phyloP scores from a whole-genome alignment of 2,113 vertebrate species.

The Pygoscelis antarcticus region DNA sequence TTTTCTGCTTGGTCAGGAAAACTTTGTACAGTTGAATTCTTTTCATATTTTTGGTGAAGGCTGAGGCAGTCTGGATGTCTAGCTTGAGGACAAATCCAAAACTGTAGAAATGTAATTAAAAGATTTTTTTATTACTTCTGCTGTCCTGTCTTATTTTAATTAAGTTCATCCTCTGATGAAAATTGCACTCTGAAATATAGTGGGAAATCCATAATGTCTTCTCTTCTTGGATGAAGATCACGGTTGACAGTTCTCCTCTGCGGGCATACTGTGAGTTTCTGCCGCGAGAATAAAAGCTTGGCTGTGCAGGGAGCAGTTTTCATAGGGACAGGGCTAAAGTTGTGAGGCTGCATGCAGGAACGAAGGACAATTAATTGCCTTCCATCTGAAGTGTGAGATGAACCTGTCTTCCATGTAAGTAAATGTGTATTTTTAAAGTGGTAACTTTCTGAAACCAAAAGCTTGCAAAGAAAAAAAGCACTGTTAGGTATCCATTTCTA shows the following conservation, averaged over 20 bases:
- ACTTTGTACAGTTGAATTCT: background rate
- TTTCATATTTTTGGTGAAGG: slow-evolving; percentile 27
- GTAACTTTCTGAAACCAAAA: background rate
- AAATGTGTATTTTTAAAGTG: background rate
- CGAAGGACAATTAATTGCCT: background rate
- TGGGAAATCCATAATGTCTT: slow-evolving; percentile 8
- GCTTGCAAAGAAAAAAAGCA: background rate
- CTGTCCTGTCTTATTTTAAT: slow-evolving; percentile 58
- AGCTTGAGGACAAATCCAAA: slow-evolving; percentile 47
- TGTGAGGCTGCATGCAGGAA: background rate
- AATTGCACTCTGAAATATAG: slow-evolving; percentile 46
- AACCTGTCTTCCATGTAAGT: background rate
- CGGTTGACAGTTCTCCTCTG: background rate
- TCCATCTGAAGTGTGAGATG: background rate
- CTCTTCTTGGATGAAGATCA: background rate
- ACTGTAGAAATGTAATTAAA: slow-evolving; percentile 52
- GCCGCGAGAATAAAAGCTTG: background rate
- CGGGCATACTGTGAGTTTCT: background rate
- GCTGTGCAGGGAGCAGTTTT: background rate
- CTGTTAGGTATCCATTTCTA: rapidly evolving
- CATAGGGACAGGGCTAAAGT: background rate
- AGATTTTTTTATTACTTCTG: slow-evolving; percentile 37
- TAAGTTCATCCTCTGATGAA: slow-evolving; percentile 57
- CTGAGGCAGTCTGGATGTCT: slow-evolving; percentile 1
- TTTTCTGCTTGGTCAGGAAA: slow-evolving; percentile 20